Evolutionary conservation across 2,888 invertebrate species (phyloP).

Genomic region (Limenitis camilla): DNA sequence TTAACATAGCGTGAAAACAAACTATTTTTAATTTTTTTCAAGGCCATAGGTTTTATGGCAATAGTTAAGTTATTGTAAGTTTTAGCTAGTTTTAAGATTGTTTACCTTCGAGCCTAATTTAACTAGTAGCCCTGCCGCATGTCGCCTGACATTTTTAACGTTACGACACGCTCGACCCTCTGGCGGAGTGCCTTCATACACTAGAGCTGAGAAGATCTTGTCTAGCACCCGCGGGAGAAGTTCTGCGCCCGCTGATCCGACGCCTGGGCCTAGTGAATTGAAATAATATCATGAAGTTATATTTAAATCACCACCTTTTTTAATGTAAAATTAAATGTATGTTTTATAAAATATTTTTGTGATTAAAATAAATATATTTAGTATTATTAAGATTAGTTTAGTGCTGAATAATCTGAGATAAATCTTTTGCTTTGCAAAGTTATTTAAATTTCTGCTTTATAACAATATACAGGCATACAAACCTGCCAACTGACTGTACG

Average conservation of each 20-base stretch:
- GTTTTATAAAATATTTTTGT: too few species aligned
- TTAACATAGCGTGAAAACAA: too few species aligned
- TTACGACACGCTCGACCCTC: conserved; percentile 80
- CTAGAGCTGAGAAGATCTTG: conserved; percentile 90
- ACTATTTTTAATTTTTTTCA: too few species aligned
- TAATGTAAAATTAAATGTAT: too few species aligned
- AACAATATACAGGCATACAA: conserved; percentile 16
- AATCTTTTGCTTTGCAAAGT: too few species aligned
- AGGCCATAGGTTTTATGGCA: too few species aligned
- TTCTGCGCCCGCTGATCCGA: conserved; percentile 58
- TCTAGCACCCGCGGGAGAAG: conserved; percentile 86
- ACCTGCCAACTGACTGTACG: conserved; percentile 84
- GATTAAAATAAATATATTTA: too few species aligned
- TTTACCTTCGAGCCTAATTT: conserved; percentile 85
- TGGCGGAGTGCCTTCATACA: conserved; percentile 78
- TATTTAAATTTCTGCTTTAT: too few species aligned
- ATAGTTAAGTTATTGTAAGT: too few species aligned
- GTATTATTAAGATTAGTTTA: too few species aligned
- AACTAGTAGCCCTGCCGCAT: conserved; percentile 92
- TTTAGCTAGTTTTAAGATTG: not conserved
- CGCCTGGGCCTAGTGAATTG: conserved; percentile 46
- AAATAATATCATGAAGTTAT: not conserved
- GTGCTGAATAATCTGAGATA: too few species aligned
- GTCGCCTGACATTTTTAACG: conserved; percentile 89
- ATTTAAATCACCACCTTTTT: too few species aligned